phyloP scores from a whole-genome alignment of 2,113 vertebrate species.

The Gymnocephalus cernua region DNA sequence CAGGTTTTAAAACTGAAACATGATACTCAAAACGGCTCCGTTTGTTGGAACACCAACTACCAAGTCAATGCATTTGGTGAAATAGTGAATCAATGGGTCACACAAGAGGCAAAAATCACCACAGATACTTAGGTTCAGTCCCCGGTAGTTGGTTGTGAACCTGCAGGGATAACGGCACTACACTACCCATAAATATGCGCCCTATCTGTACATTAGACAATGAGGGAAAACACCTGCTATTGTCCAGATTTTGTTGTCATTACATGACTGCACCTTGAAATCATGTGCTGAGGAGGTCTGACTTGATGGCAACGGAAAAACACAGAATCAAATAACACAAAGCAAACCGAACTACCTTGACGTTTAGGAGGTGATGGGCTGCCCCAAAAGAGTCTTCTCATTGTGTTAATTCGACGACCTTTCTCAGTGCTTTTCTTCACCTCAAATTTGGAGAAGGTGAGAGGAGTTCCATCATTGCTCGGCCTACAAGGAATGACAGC shows the following conservation, averaged over 20 bases:
- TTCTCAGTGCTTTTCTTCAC: conserved; percentile 84
- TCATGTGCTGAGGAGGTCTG: neutral
- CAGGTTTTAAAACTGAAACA: neutral
- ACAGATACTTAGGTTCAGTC: too few species aligned
- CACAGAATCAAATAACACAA: neutral
- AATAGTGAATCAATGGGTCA: neutral
- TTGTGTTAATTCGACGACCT: conserved; percentile 78
- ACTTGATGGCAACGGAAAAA: neutral
- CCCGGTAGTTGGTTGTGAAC: too few species aligned
- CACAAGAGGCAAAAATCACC: neutral
- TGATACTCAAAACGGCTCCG: neutral
- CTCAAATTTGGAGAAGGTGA: conserved; percentile 82
- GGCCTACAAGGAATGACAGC: conserved; percentile 52
- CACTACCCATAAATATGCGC: neutral
- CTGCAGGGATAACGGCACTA: neutral
- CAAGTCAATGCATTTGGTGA: neutral
- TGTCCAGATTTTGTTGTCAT: neutral
- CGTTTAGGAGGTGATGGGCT: conserved; percentile 76
- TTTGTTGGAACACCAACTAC: neutral
- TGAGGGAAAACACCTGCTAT: too few species aligned
- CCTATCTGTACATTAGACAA: too few species aligned
- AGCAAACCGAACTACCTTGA: conserved; percentile 59
- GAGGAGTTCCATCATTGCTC: conserved; percentile 54
- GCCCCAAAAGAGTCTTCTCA: conserved; percentile 84
- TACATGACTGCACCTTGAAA: neutral